Conservation (phyloP, 2,113 vertebrate species). For the Oenanthe oenanthe region DNA sequence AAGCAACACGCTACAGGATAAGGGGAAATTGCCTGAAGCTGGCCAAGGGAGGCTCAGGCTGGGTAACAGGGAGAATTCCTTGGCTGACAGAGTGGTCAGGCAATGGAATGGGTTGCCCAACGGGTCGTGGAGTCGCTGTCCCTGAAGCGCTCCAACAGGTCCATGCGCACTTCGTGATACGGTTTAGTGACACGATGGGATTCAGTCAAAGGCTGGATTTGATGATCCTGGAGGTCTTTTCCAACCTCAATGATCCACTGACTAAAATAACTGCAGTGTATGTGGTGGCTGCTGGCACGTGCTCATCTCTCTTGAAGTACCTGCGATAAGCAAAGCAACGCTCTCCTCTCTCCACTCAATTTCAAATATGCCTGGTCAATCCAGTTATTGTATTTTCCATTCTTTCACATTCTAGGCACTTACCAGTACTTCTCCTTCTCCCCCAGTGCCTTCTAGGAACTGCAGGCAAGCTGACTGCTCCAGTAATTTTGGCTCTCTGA, state of each 20-base stretch:
- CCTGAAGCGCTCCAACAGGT: neutral
- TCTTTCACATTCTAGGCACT: neutral
- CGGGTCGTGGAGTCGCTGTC: neutral
- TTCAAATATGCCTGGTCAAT: neutral
- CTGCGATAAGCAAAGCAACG: neutral
- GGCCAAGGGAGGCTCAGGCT: no score
- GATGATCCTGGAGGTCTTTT: neutral
- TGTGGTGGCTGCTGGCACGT: neutral
- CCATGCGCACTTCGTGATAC: neutral
- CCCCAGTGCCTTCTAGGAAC: neutral
- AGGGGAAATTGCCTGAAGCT: no score
- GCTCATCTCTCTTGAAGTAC: neutral
- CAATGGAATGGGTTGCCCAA: neutral
- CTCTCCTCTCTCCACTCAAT: neutral
- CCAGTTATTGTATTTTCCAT: neutral
- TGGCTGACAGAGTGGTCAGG: no score
- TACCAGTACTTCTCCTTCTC: neutral
- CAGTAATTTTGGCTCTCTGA: neutral
- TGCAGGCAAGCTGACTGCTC: neutral
- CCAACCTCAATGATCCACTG: neutral
- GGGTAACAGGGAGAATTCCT: no score
- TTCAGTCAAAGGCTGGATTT: neutral
- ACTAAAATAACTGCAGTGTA: fast-evolving
- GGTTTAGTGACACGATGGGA: neutral
- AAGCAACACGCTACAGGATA: no score